These are phyloP conservation scores for Leptinotarsa rubiginosa DNA, from an alignment of 2,888 invertebrate genomes.

Conservation along the genomic window DNA sequence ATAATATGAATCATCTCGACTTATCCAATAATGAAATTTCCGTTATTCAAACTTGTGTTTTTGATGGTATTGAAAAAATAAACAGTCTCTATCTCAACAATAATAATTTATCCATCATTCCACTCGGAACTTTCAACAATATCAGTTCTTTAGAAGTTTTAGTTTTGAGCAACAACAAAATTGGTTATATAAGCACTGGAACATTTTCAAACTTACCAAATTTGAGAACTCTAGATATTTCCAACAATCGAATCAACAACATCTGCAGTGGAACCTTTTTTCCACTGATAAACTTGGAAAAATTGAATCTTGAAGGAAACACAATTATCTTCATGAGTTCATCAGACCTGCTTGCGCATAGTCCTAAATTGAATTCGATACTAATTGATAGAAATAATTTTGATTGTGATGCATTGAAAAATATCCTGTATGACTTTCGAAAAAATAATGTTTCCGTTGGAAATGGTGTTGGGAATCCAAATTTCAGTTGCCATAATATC, in stretches of 20 bases:
- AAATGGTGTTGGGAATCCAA: background rate
- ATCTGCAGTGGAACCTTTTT: conserved; percentile 13
- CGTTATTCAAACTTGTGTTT: background rate
- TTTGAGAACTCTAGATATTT: conserved; percentile 25
- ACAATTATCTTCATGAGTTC: background rate
- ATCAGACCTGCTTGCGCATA: conserved; percentile 1
- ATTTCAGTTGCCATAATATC: conserved; percentile 10
- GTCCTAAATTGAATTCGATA: conserved; percentile 8
- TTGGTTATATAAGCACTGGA: conserved; percentile 4
- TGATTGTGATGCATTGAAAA: conserved; percentile 2
- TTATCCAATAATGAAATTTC: conserved; percentile 27
- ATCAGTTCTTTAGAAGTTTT: conserved; percentile 5
- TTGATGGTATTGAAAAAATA: conserved; percentile 16
- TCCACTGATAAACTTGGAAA: conserved; percentile 21
- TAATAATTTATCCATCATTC: conserved; percentile 24
- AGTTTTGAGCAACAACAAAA: conserved; percentile 22
- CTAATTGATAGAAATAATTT: conserved; percentile 11
- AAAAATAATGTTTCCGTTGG: conserved; percentile 12
- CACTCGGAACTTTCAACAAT: conserved; percentile 23
- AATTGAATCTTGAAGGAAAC: conserved; percentile 24
- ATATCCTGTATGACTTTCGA: conserved; percentile 1
- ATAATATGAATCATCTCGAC: conserved; percentile 19
- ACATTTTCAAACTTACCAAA: conserved; percentile 23
- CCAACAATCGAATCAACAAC: conserved; percentile 2
- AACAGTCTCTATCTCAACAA: background rate